Percentiles rank a stretch among this genome's conserved stretches.
Conservation (phyloP, 2,113 vertebrate species). For the Pseudois nayaur region DNA sequence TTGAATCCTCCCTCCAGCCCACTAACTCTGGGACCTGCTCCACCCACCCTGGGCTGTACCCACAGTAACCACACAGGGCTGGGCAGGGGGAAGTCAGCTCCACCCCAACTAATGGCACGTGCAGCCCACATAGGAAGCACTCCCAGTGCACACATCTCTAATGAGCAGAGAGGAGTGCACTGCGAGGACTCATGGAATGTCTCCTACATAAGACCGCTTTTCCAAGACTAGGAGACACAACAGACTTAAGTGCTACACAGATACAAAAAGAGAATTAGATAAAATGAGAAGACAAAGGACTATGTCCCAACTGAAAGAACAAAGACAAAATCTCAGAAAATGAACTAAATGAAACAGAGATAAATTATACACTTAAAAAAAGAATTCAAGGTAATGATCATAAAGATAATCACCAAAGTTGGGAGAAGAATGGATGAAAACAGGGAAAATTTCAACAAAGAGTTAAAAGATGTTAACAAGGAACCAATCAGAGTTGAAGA, state of each 20-base stretch:
- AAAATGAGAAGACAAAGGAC: neutral
- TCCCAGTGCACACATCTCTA: neutral
- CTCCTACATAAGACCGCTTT: neutral
- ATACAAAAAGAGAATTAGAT: neutral
- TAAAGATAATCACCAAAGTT: neutral
- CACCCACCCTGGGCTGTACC: neutral
- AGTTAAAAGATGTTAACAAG: neutral
- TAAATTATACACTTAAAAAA: neutral
- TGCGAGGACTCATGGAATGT: neutral
- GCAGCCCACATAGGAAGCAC: neutral
- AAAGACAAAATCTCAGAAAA: neutral
- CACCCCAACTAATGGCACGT: neutral
- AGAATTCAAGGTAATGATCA: neutral
- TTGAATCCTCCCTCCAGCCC: neutral
- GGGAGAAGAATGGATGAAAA: neutral
- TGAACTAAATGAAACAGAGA: neutral
- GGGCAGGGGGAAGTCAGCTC: neutral
- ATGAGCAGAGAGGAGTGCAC: neutral
- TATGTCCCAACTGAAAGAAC: neutral
- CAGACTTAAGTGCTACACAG: neutral
- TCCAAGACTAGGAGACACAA: neutral
- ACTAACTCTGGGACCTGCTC: neutral
- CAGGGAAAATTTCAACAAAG: neutral
- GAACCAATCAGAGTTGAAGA: neutral
- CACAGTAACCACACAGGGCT: neutral